A percentile compares a stretch with the other conserved stretches of the same genome.
phyloP scores from a whole-genome alignment of 2,797 vertebrate genomes.

The Capromys pilorides region DNA sequence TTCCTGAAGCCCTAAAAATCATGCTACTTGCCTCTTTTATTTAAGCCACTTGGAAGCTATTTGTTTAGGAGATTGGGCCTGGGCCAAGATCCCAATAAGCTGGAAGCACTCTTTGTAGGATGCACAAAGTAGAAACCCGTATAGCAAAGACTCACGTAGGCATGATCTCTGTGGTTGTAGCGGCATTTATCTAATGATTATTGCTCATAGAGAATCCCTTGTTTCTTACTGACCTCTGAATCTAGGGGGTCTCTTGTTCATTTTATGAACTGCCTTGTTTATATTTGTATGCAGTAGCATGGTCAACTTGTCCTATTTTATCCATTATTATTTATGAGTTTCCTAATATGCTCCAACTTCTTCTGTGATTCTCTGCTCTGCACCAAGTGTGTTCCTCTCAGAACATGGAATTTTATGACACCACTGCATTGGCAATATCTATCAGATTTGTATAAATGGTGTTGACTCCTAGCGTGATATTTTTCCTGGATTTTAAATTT shows the following conservation, averaged over 20 bases:
- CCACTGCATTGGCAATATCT: not conserved
- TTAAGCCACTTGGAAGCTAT: too few relatives aligned
- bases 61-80: not conserved
- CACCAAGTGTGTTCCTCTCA: not conserved
- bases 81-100: not conserved
- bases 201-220: too few relatives aligned
- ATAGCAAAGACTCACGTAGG: not conserved
- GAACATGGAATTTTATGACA: too few relatives aligned
- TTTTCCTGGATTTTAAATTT: not conserved
- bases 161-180: not conserved
- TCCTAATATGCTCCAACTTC: not conserved
- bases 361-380: not conserved
- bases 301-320: too few relatives aligned
- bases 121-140: not conserved
- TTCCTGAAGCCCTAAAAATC: not conserved
- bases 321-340: not conserved
- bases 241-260: fast-evolving
- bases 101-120: not conserved
- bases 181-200: not conserved
- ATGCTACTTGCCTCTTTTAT: not conserved
- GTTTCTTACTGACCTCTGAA: too few relatives aligned
- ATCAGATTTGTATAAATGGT: not conserved
- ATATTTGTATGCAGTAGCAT: not conserved
- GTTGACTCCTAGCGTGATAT: fast-evolving
- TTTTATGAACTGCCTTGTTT: not conserved